These are phyloP conservation scores for Carapus acus DNA, from an alignment of 2,797 vertebrate species.

Conservation along the genomic window DNA sequence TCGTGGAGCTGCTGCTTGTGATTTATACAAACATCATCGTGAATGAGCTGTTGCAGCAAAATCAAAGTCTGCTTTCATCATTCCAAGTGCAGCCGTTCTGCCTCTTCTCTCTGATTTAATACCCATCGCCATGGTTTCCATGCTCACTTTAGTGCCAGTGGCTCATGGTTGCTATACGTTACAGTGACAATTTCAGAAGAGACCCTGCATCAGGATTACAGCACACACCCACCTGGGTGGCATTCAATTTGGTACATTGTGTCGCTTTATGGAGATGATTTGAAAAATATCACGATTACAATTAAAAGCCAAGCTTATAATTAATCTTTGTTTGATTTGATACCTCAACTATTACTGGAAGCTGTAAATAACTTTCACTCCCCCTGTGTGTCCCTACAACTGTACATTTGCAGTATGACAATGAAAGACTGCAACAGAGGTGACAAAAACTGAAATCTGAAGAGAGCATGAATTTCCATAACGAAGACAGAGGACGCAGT, in stretches of 20 bases:
- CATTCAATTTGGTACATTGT: slow-evolving; percentile 2
- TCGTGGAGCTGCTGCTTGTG: not conserved
- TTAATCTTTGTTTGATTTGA: too few species aligned
- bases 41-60: slow-evolving; percentile 14
- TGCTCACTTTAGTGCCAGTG: slow-evolving; percentile 72
- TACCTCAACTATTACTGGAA: too few species aligned
- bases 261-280: too few species aligned
- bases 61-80: slow-evolving; percentile 27
- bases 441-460: not conserved
- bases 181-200: slow-evolving; percentile 65
- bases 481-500: not conserved
- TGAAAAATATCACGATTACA: too few species aligned
- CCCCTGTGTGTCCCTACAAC: too few species aligned
- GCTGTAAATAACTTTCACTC: not conserved
- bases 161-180: slow-evolving; percentile 85
- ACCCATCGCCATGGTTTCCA: slow-evolving; percentile 80
- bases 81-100: slow-evolving; percentile 42
- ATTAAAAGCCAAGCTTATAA: too few species aligned
- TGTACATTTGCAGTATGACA: not conserved
- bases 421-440: too few species aligned
- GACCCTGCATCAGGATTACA: slow-evolving; percentile 53
- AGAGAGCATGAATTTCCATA: not conserved
- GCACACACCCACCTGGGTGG: slow-evolving; percentile 5
- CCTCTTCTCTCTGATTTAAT: slow-evolving; percentile 62
- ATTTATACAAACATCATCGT: not conserved